These are phyloP conservation scores for Spodoptera picta DNA, from an alignment of 2,888 invertebrate genomes.

Conservation along the genomic window DNA sequence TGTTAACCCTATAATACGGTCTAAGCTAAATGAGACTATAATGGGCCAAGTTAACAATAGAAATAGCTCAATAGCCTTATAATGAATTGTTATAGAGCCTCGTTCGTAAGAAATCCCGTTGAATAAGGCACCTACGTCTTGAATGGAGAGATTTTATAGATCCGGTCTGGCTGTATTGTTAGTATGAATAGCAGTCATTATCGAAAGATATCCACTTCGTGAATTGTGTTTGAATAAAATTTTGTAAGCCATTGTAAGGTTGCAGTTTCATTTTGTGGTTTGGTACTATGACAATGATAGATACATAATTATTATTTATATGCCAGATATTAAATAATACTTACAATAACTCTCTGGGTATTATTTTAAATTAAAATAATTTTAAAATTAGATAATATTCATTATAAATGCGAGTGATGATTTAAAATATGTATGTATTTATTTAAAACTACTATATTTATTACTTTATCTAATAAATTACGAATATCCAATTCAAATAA, in stretches of 20 bases:
- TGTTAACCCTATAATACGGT: conserved; percentile 64
- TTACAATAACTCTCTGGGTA: no score
- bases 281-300: conserved; percentile 11
- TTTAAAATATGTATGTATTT: no score
- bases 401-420: no score
- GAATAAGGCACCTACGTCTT: conserved; percentile 80
- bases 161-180: conserved; percentile 78
- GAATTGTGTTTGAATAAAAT: conserved; percentile 68
- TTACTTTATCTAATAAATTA: no score
- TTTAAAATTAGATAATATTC: no score
- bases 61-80: conserved; percentile 79
- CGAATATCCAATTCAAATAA: no score
- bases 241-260: conserved; percentile 55
- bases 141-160: conserved; percentile 77
- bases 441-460: no score
- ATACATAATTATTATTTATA: no score
- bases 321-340: no score
- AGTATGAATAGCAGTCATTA: conserved; percentile 79
- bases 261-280: conserved; percentile 44
- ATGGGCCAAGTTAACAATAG: conserved; percentile 76
- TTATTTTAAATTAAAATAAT: no score
- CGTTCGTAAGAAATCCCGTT: conserved; percentile 74
- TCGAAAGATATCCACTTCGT: conserved; percentile 66
- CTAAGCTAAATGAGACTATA: conserved; percentile 79
- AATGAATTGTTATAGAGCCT: conserved; percentile 83